Evolutionary conservation across 2,113 vertebrate species (phyloP), one percentile per base, ranked within the genome.

Genomic region (Triplophysa siluroides): DNA sequence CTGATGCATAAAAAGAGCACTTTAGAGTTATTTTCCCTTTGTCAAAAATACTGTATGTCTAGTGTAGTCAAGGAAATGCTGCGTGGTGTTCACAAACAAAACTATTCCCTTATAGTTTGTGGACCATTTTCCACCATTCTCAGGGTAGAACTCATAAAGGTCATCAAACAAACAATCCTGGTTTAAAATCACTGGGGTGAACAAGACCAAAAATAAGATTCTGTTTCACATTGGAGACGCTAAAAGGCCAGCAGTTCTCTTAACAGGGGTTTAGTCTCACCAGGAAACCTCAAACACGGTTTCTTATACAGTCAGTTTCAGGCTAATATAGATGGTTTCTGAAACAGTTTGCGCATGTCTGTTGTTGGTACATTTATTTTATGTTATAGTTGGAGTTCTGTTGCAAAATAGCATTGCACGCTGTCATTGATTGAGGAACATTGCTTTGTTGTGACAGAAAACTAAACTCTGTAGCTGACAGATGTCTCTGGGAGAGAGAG

Each of bases 391-490:
- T 85, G 72, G 83, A 85, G 68, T 87, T 64, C 84, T 11, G 8
- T 71, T 87, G 82, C 80, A 66, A 82, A 81, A 81, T 67, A 23
- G 74, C 84, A 80, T 45, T 79, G 82, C 84, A 87, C 85, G 85
- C 88, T 87, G 87, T 87, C 87, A 87, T 79, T 84, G 83, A 87
- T 88, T 89, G 84, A 76, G 85, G 79, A 88, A 81, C 81, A 86
- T 88, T 83, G 81, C 70, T 83, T 87, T 89, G 90, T 87, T 89
- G 85, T 90, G 89, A 90, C 87, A 90, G 82, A 90, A 84, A 85
- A 90, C 89, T 72, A 84, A 87, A 85, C 87, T 85, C 86, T 88
- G 87, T 88, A 86, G 88, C 90, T 89, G 86, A 91, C 88, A 89
- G 86, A 90, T 92, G 90, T 88, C 83, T 71, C 68, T 68, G 70